Percentiles rank a stretch among this genome's conserved stretches.
Evolutionary conservation across 1,140 invertebrate species (phyloP).

Genomic region (Scaptomyza pallida): DNA sequence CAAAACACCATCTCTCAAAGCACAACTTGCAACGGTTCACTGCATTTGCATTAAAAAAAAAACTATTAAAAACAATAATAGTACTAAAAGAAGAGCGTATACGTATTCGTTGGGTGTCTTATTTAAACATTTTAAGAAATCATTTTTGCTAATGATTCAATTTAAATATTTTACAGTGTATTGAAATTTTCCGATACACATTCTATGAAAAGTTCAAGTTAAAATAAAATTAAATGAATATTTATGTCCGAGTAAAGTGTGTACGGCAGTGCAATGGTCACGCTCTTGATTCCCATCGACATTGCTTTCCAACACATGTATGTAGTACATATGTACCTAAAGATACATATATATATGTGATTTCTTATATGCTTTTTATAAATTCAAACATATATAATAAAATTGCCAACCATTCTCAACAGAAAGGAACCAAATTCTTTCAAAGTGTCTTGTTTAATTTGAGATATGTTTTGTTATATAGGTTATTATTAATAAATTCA

Average conservation of each 20-base stretch:
- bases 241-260: slow-evolving; percentile 1
- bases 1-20: slow-evolving; percentile 39
- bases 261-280: slow-evolving; percentile 44
- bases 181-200: background rate
- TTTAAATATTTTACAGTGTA: slow-evolving; percentile 6
- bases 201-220: background rate
- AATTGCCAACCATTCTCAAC: background rate
- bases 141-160: background rate
- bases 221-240: slow-evolving; percentile 2
- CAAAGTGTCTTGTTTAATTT: background rate
- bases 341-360: too few species aligned
- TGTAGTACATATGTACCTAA: background rate
- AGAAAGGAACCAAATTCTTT: background rate
- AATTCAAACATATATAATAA: too few species aligned
- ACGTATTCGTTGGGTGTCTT: background rate
- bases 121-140: too few species aligned
- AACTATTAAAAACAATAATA: slow-evolving; percentile 17
- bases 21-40: slow-evolving; percentile 54
- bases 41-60: slow-evolving; percentile 47
- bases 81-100: background rate
- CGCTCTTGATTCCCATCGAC: slow-evolving; percentile 26
- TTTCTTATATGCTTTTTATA: too few species aligned
- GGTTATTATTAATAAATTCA: too few species aligned
- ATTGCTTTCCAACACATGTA: background rate
- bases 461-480: background rate